Evolutionary conservation across 2,888 invertebrate genomes (phyloP), one percentile per base, ranked within the genome.

Genomic region (Phrixothrix hirtus): DNA sequence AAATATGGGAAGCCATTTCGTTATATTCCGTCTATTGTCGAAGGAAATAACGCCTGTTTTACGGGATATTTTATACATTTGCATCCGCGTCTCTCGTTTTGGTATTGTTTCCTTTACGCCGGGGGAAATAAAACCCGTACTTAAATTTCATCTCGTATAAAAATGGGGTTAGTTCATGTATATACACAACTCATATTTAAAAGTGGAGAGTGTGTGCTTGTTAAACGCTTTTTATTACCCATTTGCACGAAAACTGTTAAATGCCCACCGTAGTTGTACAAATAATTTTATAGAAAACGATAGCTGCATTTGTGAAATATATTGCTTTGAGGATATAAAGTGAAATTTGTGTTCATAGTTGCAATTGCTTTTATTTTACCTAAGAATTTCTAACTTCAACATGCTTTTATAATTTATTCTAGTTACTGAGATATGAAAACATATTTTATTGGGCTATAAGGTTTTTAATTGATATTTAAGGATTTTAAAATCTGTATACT

Each of bases 1-100:
- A 64, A 61, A 59, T 62, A 64, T 62, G 56, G 58, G 53, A 57
- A 58, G 59, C 46, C 57, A 57, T 61, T 62, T 61, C 55, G 57
- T 51, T 49, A 47, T 52, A 44, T 41, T 47, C 54, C 55, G 27
- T 55, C 54, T 58, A 47, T 53, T 53, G 53, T 48, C 47, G 43
- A 43, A 43, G 53, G 47, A 53, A 53, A 53, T 53, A 48, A 53
- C 53, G 53, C 26, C 38, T 53, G 53, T 53, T 53, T 53, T 53
- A 47, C 43, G 47, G 43, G 47, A 47, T 47, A 47, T 53, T 53
- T 53, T 53, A 53, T 53, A 53, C 43, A 47, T 48, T 38, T 53
- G 53, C 45, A 43, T 53, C 47, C 47, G 42, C 53, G 46, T 47
- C 47, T 53, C 53, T 48, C 47, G 43, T 53, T 53, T 38, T 39